These are phyloP conservation scores for Actinia equina DNA, from an alignment of 64 coral and sea anemone genomes.

Conservation along the genomic window DNA sequence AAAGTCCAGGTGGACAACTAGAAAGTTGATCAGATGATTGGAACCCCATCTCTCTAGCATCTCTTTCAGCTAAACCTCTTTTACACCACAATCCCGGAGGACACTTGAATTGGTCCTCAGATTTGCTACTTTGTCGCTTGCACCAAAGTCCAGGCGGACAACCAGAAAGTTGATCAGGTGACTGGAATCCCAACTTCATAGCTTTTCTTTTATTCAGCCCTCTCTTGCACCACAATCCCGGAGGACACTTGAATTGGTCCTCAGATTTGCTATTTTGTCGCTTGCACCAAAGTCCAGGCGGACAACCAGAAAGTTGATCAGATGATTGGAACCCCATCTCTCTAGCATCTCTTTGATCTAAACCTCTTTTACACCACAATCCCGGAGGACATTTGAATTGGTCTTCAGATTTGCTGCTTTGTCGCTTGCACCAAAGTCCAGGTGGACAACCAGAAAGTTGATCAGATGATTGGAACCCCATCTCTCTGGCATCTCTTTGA, in stretches of 20 bases:
- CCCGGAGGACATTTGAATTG: conserved; percentile 13
- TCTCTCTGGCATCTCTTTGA: neutral
- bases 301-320: conserved; percentile 12
- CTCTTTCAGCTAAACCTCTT: neutral
- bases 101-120: neutral
- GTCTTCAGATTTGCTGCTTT: neutral
- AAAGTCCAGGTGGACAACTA: conserved; percentile 27
- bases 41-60: conserved; percentile 2
- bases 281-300: conserved; percentile 58
- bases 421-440: conserved; percentile 38
- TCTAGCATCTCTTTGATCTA: neutral
- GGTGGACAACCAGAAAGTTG: conserved; percentile 5
- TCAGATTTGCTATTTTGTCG: neutral
- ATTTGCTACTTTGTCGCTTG: neutral
- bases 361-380: conserved; percentile 26
- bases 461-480: neutral
- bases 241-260: conserved; percentile 13
- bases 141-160: conserved; percentile 41
- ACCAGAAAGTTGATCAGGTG: neutral
- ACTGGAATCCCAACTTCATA: neutral
- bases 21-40: neutral
- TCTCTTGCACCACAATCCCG: conserved; percentile 6
- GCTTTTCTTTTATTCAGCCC: neutral
- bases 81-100: conserved; percentile 21
- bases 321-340: neutral